A percentile compares a stretch with the other conserved stretches of the same genome.
phyloP scores from a whole-genome alignment of 1,140 invertebrate genomes.

The Episyrphus balteatus region DNA sequence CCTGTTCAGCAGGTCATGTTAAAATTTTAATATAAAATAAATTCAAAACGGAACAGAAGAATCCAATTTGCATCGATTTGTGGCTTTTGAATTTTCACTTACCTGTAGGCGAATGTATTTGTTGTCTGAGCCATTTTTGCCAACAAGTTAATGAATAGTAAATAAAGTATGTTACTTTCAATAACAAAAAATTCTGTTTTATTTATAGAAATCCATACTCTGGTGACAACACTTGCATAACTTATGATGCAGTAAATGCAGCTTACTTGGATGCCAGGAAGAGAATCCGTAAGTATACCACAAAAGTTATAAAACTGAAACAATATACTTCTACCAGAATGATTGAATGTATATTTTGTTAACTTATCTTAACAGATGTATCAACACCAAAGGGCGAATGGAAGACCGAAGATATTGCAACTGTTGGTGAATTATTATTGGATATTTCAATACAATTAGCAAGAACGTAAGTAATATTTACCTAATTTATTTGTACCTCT shows the following conservation, averaged over 20 bases:
- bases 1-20: no score
- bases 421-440: conserved; percentile 70
- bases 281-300: conserved; percentile 59
- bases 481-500: conserved; percentile 4
- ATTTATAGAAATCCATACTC: conserved; percentile 34
- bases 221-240: conserved; percentile 72
- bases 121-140: no score
- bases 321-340: no score
- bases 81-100: no score
- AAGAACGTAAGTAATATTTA: conserved; percentile 57
- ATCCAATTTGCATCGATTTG: no score
- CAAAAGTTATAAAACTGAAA: no score
- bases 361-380: conserved; percentile 46
- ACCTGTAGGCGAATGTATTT: no score
- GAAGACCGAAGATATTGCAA: conserved; percentile 69
- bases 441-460: conserved; percentile 77
- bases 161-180: no score
- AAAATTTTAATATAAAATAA: no score
- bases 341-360: not conserved
- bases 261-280: conserved; percentile 78
- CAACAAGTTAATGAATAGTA: not conserved
- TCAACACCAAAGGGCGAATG: conserved; percentile 61
- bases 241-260: conserved; percentile 81
- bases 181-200: not conserved
- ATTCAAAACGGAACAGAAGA: no score